Evolutionary conservation across 2,113 vertebrate genomes (phyloP), one percentile per base, ranked within the genome.

Genomic region (Brachyhypopomus gauderio): DNA sequence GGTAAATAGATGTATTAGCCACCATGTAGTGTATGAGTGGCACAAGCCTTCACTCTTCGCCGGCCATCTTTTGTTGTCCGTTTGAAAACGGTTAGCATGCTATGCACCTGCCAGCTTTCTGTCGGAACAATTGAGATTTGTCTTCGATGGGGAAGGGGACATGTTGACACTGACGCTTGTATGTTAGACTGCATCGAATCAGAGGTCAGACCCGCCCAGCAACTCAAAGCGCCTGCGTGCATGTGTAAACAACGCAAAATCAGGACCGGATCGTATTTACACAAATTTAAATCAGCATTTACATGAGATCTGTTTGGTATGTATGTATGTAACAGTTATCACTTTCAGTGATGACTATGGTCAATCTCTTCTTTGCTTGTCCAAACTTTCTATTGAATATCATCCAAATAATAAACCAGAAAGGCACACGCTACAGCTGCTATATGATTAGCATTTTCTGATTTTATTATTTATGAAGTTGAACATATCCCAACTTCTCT

Each of bases 221-320:
- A n/a, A 38, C 34, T 70, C 19, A 41, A 70, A 67, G 64, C 41
- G 34, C 66, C 36, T 22, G 36, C 11, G 41, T 41, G 66, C 22
- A 41, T 70, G 34, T 70, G 36, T 34, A 70, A 70, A 70, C 66
- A 70, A 67, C 11, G 20, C 19, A 3, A 70, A 11, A 41, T 41
- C 36, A 22, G 36, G 36, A 70, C 6, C 22, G 36, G 34, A 38
- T 38, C 38, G 30, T 38, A 67, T 67, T 41, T 70, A 20, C 36
- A 70, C n/a, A 38, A 22, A 70, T 11, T 34, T 41, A 70, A 70
- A 70, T n/a, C 36, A 70, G 34, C 34, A 70, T 70, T 41, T 41
- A 70, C 36, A 41, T 22, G 34, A 70, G 66, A 20, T 67, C 64
- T 70, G 66, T 41, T 69, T 69, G 38, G n/a, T n/a, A n/a, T n/a